phyloP scores from a whole-genome alignment of 2,797 vertebrate genomes.

The Pangasius sanitwongsei region DNA sequence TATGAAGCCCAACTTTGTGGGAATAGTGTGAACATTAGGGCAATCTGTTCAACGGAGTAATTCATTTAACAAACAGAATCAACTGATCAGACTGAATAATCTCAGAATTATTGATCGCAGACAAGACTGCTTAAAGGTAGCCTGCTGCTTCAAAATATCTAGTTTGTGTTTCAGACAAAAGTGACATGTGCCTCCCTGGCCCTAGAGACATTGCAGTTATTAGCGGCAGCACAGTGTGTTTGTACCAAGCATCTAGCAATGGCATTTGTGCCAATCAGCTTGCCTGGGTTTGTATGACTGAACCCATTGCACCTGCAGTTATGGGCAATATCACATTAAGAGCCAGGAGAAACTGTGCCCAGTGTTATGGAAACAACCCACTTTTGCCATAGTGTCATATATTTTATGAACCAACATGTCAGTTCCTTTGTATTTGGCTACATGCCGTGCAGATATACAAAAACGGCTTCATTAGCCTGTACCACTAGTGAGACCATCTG shows the following conservation, averaged over 20 bases:
- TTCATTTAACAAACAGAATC: background rate
- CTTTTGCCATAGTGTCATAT: background rate
- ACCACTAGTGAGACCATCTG: conserved; percentile 2
- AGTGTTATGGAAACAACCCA: background rate
- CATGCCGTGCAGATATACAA: conserved; percentile 5
- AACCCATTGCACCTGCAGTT: background rate
- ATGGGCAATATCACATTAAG: conserved; percentile 14
- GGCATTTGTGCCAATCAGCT: background rate
- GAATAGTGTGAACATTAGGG: background rate
- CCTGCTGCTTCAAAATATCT: conserved; percentile 11
- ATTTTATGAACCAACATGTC: background rate
- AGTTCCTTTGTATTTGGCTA: background rate
- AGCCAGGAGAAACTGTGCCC: background rate
- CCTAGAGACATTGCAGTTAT: background rate
- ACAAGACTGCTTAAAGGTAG: background rate
- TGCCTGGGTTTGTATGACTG: background rate
- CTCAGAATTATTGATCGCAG: background rate
- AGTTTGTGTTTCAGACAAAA: background rate
- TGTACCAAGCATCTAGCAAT: background rate
- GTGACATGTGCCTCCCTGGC: too few relatives aligned
- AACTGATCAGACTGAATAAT: background rate
- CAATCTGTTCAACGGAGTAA: background rate
- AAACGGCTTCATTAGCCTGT: background rate
- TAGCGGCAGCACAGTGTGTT: background rate
- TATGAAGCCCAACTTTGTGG: background rate